Conservation (phyloP, 2,797 vertebrate species). For the Sandelia bainsii region DNA sequence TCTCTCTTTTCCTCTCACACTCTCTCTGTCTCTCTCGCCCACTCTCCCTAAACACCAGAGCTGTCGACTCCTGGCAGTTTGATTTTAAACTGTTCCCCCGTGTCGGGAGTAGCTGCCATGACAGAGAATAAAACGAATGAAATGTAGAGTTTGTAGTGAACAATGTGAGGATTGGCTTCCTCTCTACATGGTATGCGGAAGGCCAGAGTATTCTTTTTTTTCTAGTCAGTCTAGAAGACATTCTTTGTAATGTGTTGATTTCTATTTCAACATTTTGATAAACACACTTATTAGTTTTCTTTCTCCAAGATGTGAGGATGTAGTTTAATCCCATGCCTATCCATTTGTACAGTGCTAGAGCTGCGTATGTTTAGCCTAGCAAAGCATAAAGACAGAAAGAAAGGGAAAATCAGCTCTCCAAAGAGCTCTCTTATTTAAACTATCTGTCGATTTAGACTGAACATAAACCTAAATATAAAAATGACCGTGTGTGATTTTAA, state of each 20-base stretch:
- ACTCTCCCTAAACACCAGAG: constrained; percentile 75
- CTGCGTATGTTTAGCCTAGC: not conserved
- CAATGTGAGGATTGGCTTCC: constrained; percentile 58
- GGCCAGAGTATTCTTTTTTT: constrained; percentile 33
- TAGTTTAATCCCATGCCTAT: not conserved
- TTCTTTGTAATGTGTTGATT: constrained; percentile 34
- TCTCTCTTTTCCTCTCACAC: constrained; percentile 9
- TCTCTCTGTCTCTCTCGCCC: constrained; percentile 37
- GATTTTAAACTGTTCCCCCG: constrained; percentile 80
- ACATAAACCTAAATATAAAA: not conserved
- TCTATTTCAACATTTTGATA: constrained; percentile 17
- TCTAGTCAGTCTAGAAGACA: constrained; percentile 18
- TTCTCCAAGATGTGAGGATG: not conserved
- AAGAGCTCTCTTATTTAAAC: not conserved
- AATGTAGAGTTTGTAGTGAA: constrained; percentile 73
- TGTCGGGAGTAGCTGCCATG: constrained; percentile 75
- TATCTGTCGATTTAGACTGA: not conserved
- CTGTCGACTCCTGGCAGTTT: constrained; percentile 80
- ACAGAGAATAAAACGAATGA: constrained; percentile 76
- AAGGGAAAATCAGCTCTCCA: not conserved
- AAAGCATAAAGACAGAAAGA: not conserved
- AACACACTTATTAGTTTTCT: constrained; percentile 28
- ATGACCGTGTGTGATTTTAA: not conserved
- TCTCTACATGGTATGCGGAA: constrained; percentile 40
- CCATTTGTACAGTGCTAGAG: not conserved